Conservation (phyloP, 53 echinoderm and acorn worm genomes). For the Stichopus horrens region DNA sequence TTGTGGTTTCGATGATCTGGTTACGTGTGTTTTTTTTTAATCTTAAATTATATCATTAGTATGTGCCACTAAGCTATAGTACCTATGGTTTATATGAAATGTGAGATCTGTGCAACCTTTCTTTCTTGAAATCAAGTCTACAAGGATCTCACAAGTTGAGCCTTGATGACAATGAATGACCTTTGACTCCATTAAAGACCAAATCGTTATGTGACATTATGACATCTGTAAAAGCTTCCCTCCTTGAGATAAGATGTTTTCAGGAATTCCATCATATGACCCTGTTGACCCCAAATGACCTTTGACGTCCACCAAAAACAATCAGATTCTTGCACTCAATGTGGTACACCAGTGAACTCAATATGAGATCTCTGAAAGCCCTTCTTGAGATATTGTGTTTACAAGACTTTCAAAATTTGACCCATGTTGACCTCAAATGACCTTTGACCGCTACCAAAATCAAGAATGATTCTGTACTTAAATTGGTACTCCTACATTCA, state of each 20-base stretch:
- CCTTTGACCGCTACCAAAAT: slow-evolving; percentile 2
- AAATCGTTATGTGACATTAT: no score
- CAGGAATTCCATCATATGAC: neutral
- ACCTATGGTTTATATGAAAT: no score
- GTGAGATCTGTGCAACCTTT: no score
- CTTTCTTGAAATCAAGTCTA: no score
- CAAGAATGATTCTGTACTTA: neutral
- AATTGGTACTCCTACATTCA: no score
- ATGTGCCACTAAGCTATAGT: no score
- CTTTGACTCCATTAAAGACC: no score
- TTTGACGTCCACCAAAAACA: neutral
- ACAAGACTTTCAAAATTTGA: neutral
- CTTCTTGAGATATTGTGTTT: neutral
- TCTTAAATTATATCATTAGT: no score
- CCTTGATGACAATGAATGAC: no score
- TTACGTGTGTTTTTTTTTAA: no score
- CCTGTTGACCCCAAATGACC: slow-evolving; percentile 1
- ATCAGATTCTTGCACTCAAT: neutral
- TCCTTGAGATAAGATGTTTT: neutral
- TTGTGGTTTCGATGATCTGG: no score
- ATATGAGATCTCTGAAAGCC: neutral
- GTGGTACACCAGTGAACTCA: neutral
- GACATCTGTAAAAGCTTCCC: neutral
- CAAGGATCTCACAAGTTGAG: no score
- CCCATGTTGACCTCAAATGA: neutral